Percentiles rank a stretch among this genome's conserved stretches.
Evolutionary conservation across 2,888 invertebrate species (phyloP).

Genomic region (Polymixis lichenea): DNA sequence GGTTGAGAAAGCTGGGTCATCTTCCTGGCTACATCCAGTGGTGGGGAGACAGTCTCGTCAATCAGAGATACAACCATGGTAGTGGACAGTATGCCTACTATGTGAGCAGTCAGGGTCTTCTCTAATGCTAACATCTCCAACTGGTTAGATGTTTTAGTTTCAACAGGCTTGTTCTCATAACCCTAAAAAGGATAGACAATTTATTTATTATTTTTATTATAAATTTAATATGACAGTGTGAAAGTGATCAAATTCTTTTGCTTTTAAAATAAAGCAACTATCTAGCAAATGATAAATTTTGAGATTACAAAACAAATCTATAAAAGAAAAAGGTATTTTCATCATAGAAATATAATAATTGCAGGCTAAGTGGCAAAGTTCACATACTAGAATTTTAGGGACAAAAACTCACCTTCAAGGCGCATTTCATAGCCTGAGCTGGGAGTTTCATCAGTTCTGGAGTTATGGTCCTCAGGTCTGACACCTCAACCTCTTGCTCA

Average conservation of each 20-base stretch:
- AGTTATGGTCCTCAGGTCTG: slow-evolving; percentile 91
- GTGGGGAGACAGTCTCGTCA: slow-evolving; percentile 89
- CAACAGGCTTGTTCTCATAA: slow-evolving; percentile 89
- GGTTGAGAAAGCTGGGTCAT: slow-evolving; percentile 86
- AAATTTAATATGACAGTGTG: background rate
- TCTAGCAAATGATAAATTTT: background rate
- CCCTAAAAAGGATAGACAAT: slow-evolving; percentile 72
- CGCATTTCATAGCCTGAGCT: slow-evolving; percentile 94
- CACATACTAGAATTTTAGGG: background rate
- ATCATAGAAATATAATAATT: background rate
- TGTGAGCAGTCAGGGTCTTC: slow-evolving; percentile 90
- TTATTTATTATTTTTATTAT: background rate
- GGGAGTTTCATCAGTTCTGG: slow-evolving; percentile 92
- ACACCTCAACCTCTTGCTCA: slow-evolving; percentile 93
- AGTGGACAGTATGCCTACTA: slow-evolving; percentile 88
- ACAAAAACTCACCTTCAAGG: slow-evolving; percentile 89
- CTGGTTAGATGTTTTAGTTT: slow-evolving; percentile 90
- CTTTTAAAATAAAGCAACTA: background rate
- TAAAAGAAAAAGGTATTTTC: slow-evolving; percentile 3
- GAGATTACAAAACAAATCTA: background rate
- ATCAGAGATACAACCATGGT: slow-evolving; percentile 92
- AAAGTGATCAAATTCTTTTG: background rate
- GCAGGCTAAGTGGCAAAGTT: background rate
- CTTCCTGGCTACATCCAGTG: slow-evolving; percentile 90
- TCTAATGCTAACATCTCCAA: slow-evolving; percentile 93